Evolutionary conservation across 2,797 vertebrate genomes (phyloP), one percentile per base, ranked within the genome.

Genomic region (Lophius americanus): DNA sequence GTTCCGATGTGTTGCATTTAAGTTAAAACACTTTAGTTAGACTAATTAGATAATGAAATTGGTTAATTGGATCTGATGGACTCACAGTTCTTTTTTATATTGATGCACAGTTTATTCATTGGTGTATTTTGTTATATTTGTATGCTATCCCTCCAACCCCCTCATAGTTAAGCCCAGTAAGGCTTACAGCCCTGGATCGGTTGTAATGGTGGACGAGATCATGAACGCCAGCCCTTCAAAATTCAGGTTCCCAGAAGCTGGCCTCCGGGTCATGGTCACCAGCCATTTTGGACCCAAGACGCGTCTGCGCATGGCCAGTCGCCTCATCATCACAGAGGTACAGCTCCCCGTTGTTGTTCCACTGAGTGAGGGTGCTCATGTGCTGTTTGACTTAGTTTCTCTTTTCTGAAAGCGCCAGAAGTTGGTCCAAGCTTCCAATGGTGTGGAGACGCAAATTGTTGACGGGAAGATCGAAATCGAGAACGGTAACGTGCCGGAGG

Each of bases 281-380:
- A 97, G 96, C 76, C 98, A 98, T 59, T 99, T 99, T 61, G 96
- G 96, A 66, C 97, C 98, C 53, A 96, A 97, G 87, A 99, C 98
- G 23, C 95, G 98, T 0, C 94, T 99, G 70, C 94, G 98, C 38
- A 99, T 99, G 98, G 98, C 98, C 53, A 99, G 98, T 81, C 92
- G 98, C 60, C 95, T 99, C 81, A 98, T 99, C 75, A 99, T 99
- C 60, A 99, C 98, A 0, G 98, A 99, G 96, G 98, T 99, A 85
- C 46, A 76, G 76, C 58, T 3, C 52, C 11, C 10, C 7, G 75
- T 78, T 78, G 41, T 35, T 77, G 58, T 67, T 14, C 33, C 59
- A 58, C 23, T 23, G 23, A 23, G 23, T 23, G 23, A 23, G 23
- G 23, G 23, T 37, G 60, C 6, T 54, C 66, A 39, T 47, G 75